Base-by-base conservation (phyloP, 2,113 vertebrate species). In the Brachionichthys hirsutus region DNA sequence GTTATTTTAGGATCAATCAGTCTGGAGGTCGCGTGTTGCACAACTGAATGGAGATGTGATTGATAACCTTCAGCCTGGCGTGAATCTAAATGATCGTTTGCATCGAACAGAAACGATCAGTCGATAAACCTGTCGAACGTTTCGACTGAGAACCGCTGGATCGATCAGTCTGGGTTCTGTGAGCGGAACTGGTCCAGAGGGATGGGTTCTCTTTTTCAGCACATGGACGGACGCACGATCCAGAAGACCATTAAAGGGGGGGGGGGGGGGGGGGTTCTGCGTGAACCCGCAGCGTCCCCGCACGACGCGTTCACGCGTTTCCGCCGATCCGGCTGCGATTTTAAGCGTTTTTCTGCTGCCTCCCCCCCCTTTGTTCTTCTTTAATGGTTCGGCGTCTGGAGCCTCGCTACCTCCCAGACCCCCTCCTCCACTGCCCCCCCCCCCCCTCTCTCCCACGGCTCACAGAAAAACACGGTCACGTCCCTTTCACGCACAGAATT, bases 351-450 rank as follows among this genome's bases (percentile, higher is more conserved):
- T 72, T 14, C 58, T 9, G 67, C 70, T 13, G 46, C 81, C 77
- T 51, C 22, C 45, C 58, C 62, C 68, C 82, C 81, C 81, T 85
- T 86, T 86, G 84, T 88, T 86, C 82, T 83, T 77, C 63, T 67
- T 82, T 83, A 88, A 86, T 86, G 84, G 84, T 85, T 86, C 77
- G 12, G 69, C 74, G 84, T 86, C 84, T 86, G 72, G 80, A 82
- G 70, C 67, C 64, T 49, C 2, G 51, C 80, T 71, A 17, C 75
- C 70, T 58, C 77, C 63, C 48, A 54, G 46, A 51, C 43, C 55
- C 73, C 73, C 74, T 2, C 18, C 54, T 10, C 5, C 36, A 11
- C 61, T 42, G 20, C 11, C 14, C 5, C 49, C 18, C 30, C 57
- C 4, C 18, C 62, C 18, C 54, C 47, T 40, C 64, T 49, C 34